phyloP scores from a whole-genome alignment of 2,888 invertebrate species.

The Lochmaea crataegi region DNA sequence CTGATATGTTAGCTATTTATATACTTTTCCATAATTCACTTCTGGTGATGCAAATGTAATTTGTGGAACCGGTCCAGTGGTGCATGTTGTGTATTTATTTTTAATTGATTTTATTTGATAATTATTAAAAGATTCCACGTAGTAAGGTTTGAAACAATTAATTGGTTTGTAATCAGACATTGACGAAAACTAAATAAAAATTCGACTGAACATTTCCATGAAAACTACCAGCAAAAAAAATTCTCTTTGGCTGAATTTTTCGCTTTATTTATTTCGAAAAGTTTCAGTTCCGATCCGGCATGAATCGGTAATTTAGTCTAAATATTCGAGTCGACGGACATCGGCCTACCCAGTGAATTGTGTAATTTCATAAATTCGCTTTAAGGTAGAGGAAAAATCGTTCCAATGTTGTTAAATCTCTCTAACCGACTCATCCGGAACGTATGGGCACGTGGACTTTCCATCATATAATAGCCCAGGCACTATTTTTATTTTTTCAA shows the following conservation, averaged over 20 bases:
- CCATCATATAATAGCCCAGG: background rate
- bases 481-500: background rate
- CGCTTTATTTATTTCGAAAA: constrained; percentile 30
- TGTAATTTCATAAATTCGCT: constrained; percentile 46
- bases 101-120: too few species aligned
- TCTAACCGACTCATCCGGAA: constrained; percentile 37
- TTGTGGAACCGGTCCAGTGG: too few species aligned
- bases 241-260: constrained; percentile 19
- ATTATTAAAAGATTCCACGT: too few species aligned
- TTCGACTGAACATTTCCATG: background rate
- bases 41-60: too few species aligned
- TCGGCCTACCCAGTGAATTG: constrained; percentile 39
- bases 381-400: constrained; percentile 41
- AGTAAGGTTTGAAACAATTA: too few species aligned
- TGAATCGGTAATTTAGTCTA: constrained; percentile 42
- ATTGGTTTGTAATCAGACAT: too few species aligned
- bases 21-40: too few species aligned
- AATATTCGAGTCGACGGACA: constrained; percentile 47
- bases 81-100: too few species aligned
- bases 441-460: background rate
- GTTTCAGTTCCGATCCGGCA: constrained; percentile 35
- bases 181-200: background rate
- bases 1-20: too few species aligned
- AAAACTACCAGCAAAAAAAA: background rate
- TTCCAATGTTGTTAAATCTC: constrained; percentile 44